phyloP scores from a whole-genome alignment of 2,888 invertebrate species.

The Rhorus exstirpatorius region DNA sequence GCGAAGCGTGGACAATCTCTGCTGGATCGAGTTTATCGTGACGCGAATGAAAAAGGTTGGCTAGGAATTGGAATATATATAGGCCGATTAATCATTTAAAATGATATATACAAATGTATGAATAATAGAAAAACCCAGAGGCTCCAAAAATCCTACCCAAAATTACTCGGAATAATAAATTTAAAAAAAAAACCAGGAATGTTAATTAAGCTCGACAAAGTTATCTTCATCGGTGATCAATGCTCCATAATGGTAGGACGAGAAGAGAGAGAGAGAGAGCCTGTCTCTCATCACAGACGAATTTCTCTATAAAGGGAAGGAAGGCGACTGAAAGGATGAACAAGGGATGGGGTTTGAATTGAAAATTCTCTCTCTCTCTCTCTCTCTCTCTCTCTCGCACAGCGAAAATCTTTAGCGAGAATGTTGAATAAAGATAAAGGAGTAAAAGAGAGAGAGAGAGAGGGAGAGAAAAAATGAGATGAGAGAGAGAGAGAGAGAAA shows the following conservation, averaged over 20 bases:
- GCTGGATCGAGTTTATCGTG: background rate
- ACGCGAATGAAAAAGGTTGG: too few species aligned
- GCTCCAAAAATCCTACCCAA: background rate
- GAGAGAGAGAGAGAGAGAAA: conserved; percentile 63
- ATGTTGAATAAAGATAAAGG: conserved; percentile 64
- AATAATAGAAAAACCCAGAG: too few species aligned
- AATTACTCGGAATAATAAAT: conserved; percentile 10
- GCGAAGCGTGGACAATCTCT: too few species aligned
- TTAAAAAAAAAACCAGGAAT: conserved; percentile 29
- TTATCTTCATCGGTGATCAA: conserved; percentile 54
- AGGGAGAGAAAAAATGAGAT: conserved; percentile 71
- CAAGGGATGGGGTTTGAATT: conserved; percentile 29
- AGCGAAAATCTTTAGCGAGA: conserved; percentile 50
- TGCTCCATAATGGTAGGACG: background rate
- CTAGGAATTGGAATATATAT: too few species aligned
- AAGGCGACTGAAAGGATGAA: conserved; percentile 15
- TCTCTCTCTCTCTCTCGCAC: conserved; percentile 12
- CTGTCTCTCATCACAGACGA: conserved; percentile 7
- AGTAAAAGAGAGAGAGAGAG: conserved; percentile 58
- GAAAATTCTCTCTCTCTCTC: conserved; percentile 25
- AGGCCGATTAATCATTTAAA: too few species aligned
- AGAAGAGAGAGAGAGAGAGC: background rate
- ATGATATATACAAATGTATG: too few species aligned
- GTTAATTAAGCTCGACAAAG: conserved; percentile 57
- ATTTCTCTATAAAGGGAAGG: conserved; percentile 42